Base-by-base conservation (phyloP, 2,888 invertebrate genomes). In the Sabatieria punctata region DNA sequence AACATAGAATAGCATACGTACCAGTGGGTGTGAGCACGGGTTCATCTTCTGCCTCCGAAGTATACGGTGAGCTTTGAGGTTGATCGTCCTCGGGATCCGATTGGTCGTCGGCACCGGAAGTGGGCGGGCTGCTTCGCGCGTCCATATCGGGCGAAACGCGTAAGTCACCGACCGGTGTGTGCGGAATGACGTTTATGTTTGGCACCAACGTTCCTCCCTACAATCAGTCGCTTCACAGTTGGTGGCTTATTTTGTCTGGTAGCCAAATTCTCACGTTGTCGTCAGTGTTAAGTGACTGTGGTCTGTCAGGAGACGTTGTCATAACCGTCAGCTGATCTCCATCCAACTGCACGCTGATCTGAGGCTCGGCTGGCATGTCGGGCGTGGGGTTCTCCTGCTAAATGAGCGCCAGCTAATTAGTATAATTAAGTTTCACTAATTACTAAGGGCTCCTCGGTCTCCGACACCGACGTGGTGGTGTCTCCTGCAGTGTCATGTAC, bases 21-120 rank as follows among this genome's bases (percentile, higher is more conserved):
- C n/a, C n/a, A n/a, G n/a, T n/a, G n/a, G n/a, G n/a, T n/a, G n/a
- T n/a, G n/a, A n/a, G n/a, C n/a, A n/a, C n/a, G n/a, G n/a, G n/a
- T 22, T 6, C 40, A n/a, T 22, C 41, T n/a, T 46, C 46, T 15
- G 33, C 35, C 11, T 33, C 41, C 19, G 40, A 40, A 18, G 19
- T 27, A 52, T 53, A 40, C 51, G 54, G 42, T 44, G 50, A 46
- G 49, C 49, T 23, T 52, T 51, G 1, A 52, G 54, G 24, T 42
- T 41, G 41, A 77, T 78, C 59, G 79, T 78, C 15, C 3, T 25
- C 38, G 6, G 13, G 18, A 4, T 43, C 33, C 22, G 59, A 59
- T 46, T 54, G 45, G 37, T 60, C 60, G 43, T 63, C 63, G 1
- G 61, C 63, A 30, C 63, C 61, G 6, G 62, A 63, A 19, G 63